Evolutionary conservation across 2,797 vertebrate genomes (phyloP), one percentile per base, ranked within the genome.

Genomic region (Semotilus atromaculatus): DNA sequence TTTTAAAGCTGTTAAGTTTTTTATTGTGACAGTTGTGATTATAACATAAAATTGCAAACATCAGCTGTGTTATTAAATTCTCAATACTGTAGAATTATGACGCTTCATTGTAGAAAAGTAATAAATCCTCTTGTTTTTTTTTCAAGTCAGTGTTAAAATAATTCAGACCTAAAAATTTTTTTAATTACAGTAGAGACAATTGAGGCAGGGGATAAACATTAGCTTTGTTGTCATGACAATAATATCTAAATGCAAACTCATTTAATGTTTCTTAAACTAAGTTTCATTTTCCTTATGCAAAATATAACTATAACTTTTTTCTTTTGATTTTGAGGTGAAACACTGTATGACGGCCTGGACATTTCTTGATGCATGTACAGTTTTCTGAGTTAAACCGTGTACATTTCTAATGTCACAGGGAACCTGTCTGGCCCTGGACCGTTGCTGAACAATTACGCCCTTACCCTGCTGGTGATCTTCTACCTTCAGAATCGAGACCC

Each of bases 371-470:
- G 23, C 53, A 11, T 72, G 67, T 43, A 19, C 3, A 6, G 0
- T 51, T 77, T 62, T 58, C 51, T 60, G 48, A 81, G 18, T n/a
- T 43, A 62, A 73, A 72, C 26, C 1, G 16, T 76, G 38, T 62
- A 26, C 66, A 18, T 81, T 38, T 81, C 31, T 60, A 8, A 26
- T 55, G 7, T 31, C 29, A 8, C 10, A 98, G 97, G 96, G 74
- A 97, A 97, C 83, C 93, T 94, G 1, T 94, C 94, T 0, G 97
- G 97, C 3, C 93, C 96, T 0, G 97, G 97, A 0, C 94, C 97
- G 1, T 92, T 97, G 83, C 94, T 99, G 89, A 98, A 95, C 92
- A 99, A 98, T 92, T 99, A 99, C 1, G 96, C 98, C 3, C 92
- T 99, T 92, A 98, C 96, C 0, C 93, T 99, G 90, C 93, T 99